Evolutionary conservation across 2,888 invertebrate genomes (phyloP).

Genomic region (Cynaeus angustus): DNA sequence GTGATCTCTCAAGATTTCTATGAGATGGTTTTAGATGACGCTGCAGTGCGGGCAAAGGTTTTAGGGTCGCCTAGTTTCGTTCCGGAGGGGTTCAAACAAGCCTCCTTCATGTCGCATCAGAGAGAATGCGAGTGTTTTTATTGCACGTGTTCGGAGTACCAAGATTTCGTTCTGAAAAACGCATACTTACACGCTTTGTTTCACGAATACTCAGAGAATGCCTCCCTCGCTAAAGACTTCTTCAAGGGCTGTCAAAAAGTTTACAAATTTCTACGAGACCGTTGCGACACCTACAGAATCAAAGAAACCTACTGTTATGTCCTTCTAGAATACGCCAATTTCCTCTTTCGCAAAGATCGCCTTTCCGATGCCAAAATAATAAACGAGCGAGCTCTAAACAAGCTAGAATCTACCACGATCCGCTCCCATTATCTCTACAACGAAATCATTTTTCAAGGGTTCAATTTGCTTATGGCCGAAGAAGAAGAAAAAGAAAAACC

Average conservation of each 20-base stretch:
- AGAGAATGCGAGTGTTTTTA: slow-evolving; percentile 36
- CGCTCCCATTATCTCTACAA: slow-evolving; percentile 11
- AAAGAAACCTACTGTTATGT: slow-evolving; percentile 8
- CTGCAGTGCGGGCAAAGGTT: background rate
- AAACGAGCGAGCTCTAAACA: slow-evolving; percentile 4
- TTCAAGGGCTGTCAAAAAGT: slow-evolving; percentile 25
- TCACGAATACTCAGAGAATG: slow-evolving; percentile 15
- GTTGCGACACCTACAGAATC: background rate
- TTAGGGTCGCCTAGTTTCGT: slow-evolving; percentile 22
- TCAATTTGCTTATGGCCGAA: slow-evolving; percentile 8
- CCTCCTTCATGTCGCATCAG: slow-evolving; percentile 27
- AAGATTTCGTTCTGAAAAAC: slow-evolving; percentile 3
- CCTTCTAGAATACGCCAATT: slow-evolving; percentile 27
- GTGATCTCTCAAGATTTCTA: slow-evolving; percentile 8
- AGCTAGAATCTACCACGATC: background rate
- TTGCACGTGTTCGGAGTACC: slow-evolving; percentile 37
- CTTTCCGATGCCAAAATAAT: slow-evolving; percentile 11
- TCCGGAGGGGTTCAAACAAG: slow-evolving; percentile 22
- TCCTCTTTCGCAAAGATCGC: slow-evolving; percentile 7
- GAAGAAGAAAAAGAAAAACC: slow-evolving; percentile 5
- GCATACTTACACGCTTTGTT: slow-evolving; percentile 9
- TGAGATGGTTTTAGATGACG: slow-evolving; percentile 27
- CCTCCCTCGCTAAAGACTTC: slow-evolving; percentile 16
- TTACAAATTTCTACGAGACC: slow-evolving; percentile 7
- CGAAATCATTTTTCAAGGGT: slow-evolving; percentile 23